Conservation (phyloP, 2,797 vertebrate genomes). For the Hydrolagus colliei region DNA sequence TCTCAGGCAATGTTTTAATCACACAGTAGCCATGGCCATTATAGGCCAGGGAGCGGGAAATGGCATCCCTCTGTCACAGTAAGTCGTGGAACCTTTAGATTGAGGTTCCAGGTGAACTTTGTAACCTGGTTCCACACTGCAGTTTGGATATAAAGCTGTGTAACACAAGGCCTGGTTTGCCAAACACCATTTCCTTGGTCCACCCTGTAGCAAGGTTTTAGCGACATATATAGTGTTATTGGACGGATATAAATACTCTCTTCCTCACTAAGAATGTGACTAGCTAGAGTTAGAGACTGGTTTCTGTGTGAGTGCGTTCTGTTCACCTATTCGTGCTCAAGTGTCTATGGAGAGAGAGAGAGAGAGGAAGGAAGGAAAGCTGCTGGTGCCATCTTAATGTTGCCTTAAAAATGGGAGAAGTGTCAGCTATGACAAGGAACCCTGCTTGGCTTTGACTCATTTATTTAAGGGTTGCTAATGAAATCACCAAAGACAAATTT, state of each 20-base stretch:
- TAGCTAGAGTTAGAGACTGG: background rate
- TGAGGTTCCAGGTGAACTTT: no score
- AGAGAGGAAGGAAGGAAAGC: background rate
- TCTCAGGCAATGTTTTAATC: no score
- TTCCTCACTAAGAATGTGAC: background rate
- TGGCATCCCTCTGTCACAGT: constrained; percentile 54
- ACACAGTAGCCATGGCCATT: no score
- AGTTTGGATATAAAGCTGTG: no score
- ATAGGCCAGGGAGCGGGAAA: constrained; percentile 60
- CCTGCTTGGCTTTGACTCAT: background rate
- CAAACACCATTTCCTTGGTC: no score
- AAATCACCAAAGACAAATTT: no score
- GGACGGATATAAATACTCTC: background rate
- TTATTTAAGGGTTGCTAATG: background rate
- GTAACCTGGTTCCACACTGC: no score
- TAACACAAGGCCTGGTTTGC: no score
- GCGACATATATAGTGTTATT: background rate
- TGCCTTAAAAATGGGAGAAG: background rate
- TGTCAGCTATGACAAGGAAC: background rate
- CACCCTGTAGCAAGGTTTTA: no score
- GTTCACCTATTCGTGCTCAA: background rate
- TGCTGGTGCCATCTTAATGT: background rate
- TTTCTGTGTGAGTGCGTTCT: background rate
- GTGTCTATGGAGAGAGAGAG: background rate
- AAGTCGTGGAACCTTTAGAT: no score